Evolutionary conservation across 1,140 invertebrate species (phyloP), one percentile per base, ranked within the genome.

Genomic region (Amphibalanus amphitrite): DNA sequence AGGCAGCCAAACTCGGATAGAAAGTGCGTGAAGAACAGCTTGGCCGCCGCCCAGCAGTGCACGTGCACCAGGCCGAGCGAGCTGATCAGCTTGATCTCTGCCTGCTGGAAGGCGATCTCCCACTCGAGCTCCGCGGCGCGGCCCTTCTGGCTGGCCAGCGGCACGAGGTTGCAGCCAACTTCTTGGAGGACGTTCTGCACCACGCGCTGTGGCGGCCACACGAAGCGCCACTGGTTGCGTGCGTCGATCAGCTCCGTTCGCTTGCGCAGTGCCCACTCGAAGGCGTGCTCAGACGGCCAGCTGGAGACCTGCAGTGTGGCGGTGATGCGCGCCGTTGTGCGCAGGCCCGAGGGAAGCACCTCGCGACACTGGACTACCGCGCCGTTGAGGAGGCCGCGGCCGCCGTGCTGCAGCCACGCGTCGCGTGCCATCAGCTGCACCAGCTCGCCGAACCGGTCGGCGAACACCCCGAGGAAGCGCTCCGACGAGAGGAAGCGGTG

Each of bases 21-120:
- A 0, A 84, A 84, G 75, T 86, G 85, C 40, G 90, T 81, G 38
- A 75, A 38, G 75, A 87, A 89, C 0, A 84, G 85, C 75, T 89
- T 87, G 72, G 88, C 84, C 0, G 23, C 10, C 47, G 47, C 47
- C 73, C 87, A 87, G 70, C 88, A 85, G 59, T 86, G 83, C 30
- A 87, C 83, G 76, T 90, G 89, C 8, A 85, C 82, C 74, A 85
- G 84, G 0, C 84, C 86, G 78, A 91, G 82, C 73, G 85, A 85
- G 0, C 84, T 86, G 75, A 90, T 87, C 69, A 91, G 78, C 74
- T 85, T 89, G 64, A 85, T 82, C 78, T 90, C 88, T 0, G 88
- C 88, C 69, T 85, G 85, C 0, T 88, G 87, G 76, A 90, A 90
- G 10, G 82, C 81, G 0, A 90, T 79, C 75, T 86, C 85, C 89